A percentile compares a stretch with the other conserved stretches of the same genome.
Evolutionary conservation across 2,113 vertebrate genomes (phyloP).

Genomic region (Campylorhamphus procurvoides): DNA sequence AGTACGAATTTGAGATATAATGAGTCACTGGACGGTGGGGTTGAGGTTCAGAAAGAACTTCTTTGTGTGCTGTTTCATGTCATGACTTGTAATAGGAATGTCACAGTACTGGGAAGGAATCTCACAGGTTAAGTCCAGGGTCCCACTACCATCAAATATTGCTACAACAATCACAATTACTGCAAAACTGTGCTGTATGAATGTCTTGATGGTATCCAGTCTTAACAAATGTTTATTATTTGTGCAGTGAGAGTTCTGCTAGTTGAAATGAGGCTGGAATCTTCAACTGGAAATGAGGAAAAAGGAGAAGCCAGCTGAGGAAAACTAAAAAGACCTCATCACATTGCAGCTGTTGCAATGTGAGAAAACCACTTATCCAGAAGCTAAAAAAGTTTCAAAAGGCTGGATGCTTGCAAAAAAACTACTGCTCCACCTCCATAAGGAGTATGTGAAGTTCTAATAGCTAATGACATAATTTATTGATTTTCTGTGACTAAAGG

Average conservation of each 20-base stretch:
- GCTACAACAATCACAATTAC: background rate
- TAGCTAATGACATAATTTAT: conserved; percentile 8
- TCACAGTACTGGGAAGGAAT: background rate
- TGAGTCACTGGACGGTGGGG: background rate
- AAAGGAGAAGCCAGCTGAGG: background rate
- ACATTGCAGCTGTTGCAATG: background rate
- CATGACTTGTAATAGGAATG: background rate
- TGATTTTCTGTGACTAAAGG: conserved; percentile 12
- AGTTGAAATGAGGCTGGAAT: background rate
- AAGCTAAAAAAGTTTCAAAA: background rate
- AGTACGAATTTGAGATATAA: background rate
- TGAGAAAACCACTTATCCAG: background rate
- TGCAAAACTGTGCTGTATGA: background rate
- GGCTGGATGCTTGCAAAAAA: background rate
- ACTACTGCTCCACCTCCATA: background rate
- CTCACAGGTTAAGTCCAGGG: background rate
- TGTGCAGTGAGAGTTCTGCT: background rate
- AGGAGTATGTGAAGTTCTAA: background rate
- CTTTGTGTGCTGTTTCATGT: background rate
- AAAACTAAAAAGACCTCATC: background rate
- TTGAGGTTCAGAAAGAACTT: background rate
- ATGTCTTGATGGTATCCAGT: background rate
- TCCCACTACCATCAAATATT: background rate
- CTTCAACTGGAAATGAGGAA: background rate
- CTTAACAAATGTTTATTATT: background rate